Base-by-base conservation (phyloP, 2,888 invertebrate genomes). In the Polyommatus icarus region DNA sequence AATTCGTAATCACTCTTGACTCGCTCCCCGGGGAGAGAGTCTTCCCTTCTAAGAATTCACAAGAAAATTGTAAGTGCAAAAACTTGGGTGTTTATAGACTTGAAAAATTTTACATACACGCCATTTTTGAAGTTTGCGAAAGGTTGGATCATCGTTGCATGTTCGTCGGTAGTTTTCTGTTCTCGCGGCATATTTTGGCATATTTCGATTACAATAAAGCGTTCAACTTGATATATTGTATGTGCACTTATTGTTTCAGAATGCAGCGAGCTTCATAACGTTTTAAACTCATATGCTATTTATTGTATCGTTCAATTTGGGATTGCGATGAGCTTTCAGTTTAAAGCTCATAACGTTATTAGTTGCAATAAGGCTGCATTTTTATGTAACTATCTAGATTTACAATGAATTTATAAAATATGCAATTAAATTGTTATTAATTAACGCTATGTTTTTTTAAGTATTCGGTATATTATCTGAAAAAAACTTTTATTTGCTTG, bases 191-290 rank as follows among this genome's bases (percentile, higher is more conserved):
- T 94, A 93, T 93, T 94, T 93, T 90, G 91, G 91, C 90, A 94
- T 93, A 93, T 93, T 93, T 93, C 93, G 94, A 93, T 94, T 94
- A 93, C 93, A 93, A 93, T 94, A 93, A 94, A 94, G 89, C 92
- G 91, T 89, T 92, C 88, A 88, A 90, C 91, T 90, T 91, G 90
- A 92, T 92, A 89, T 92, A 90, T 90, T 88, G 90, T 86, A 88
- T 85, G 87, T 89, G 88, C 87, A 88, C 88, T 89, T 88, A 91
- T 90, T 89, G 88, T 88, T 86, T 86, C 84, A 85, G 84, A 86
- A 83, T 83, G 80, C 73, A 80, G 80, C 79, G 78, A 79, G 73
- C 73, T 77, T 61, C 59, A 61, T 73, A 61, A 73, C 77, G 57
- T 77, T 75, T 77, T 77, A 40, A 71, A 71, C 71, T n/a, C 71